These are phyloP conservation scores for Napeogenes inachia DNA, from an alignment of 2,888 invertebrate genomes.

Conservation along the genomic window DNA sequence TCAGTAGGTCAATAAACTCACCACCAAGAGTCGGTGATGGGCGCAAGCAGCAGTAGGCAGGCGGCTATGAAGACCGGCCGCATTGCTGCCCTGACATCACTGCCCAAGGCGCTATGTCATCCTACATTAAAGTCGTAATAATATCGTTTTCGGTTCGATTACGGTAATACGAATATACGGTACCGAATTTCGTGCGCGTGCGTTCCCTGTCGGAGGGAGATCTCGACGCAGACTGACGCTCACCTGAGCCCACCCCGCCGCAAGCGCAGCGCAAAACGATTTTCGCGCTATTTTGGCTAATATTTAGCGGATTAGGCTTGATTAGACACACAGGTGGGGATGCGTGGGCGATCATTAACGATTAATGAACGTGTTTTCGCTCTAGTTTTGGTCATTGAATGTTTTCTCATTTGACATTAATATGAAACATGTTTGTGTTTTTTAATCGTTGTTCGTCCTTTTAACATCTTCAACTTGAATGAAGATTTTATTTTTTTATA, in stretches of 20 bases:
- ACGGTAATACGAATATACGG: conserved; percentile 53
- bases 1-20: conserved; percentile 73
- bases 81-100: conserved; percentile 77
- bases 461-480: too few species aligned
- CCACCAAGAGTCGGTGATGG: conserved; percentile 93
- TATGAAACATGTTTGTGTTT: conserved; percentile 7
- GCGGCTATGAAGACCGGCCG: conserved; percentile 89
- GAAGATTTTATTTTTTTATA: too few species aligned
- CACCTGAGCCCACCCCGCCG: conserved; percentile 63
- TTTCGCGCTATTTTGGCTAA: conserved; percentile 78
- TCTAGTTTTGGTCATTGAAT: conserved; percentile 48
- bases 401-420: conserved; percentile 20
- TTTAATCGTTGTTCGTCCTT: conserved; percentile 2
- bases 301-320: conserved; percentile 74
- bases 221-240: conserved; percentile 71
- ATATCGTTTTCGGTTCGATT: conserved; percentile 25
- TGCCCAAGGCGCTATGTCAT: conserved; percentile 45
- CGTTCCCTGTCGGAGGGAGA: conserved; percentile 71
- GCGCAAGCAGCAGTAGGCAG: conserved; percentile 90
- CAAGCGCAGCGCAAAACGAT: conserved; percentile 69
- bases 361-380: conserved; percentile 52
- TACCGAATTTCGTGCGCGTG: conserved; percentile 64
- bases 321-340: conserved; percentile 55
- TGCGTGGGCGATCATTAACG: conserved; percentile 61
- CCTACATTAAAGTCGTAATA: conserved; percentile 5